phyloP scores from a whole-genome alignment of 2,888 invertebrate genomes.

The Xylota segnis region DNA sequence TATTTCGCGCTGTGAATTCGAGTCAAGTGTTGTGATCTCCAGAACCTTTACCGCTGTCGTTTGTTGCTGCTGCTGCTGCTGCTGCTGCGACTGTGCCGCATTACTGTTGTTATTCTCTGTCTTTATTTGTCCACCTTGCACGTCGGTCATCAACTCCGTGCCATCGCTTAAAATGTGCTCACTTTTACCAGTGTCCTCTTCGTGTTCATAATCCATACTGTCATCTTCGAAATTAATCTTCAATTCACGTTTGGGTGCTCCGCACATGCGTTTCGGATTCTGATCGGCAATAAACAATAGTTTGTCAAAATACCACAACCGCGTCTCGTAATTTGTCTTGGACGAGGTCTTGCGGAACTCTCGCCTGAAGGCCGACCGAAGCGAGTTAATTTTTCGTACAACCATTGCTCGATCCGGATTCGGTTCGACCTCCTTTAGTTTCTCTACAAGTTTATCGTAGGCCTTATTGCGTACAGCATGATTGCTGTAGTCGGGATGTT shows the following conservation, averaged over 20 bases:
- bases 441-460: constrained; percentile 83
- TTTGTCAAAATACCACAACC: constrained; percentile 83
- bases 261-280: constrained; percentile 80
- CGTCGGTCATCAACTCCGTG: constrained; percentile 40
- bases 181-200: constrained; percentile 77
- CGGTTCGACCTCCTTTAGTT: constrained; percentile 83
- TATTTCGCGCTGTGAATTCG: constrained; percentile 80
- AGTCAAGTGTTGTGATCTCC: constrained; percentile 82
- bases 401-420: constrained; percentile 84
- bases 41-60: constrained; percentile 82
- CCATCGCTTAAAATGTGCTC: constrained; percentile 46
- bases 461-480: constrained; percentile 82
- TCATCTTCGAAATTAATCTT: constrained; percentile 82
- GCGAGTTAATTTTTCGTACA: constrained; percentile 83
- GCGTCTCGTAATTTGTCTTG: constrained; percentile 82
- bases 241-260: constrained; percentile 80
- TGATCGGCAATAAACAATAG: constrained; percentile 83
- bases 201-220: constrained; percentile 82
- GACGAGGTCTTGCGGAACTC: constrained; percentile 82
- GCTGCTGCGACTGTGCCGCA: constrained; percentile 10
- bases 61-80: constrained; percentile 79
- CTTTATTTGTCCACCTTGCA: constrained; percentile 39
- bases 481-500: constrained; percentile 83
- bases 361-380: constrained; percentile 83
- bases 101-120: constrained; percentile 43